Base-by-base conservation (phyloP, 2,888 invertebrate species). In the Phragmatobia fuliginosa region DNA sequence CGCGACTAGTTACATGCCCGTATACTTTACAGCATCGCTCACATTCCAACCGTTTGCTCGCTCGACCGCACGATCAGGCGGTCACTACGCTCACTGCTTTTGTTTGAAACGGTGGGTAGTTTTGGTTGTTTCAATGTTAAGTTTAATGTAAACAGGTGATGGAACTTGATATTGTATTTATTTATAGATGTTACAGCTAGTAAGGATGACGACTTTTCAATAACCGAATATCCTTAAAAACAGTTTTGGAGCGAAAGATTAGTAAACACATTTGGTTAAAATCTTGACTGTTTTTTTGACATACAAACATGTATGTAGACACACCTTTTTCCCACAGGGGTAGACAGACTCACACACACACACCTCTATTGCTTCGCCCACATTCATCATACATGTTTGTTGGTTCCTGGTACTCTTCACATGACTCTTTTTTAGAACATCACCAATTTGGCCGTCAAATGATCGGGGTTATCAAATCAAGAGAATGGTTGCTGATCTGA, bases 11-110 rank as follows among this genome's bases (percentile, higher is more conserved):
- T 77, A 75, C 81, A 72, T 38, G 65, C 67, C n/a, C 70, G 80
- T 79, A 52, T 80, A 71, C 70, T 71, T 80, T 80, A 80, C 80
- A 41, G 70, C 77, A 82, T 80, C 71, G 68, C 78, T 60, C 32
- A 33, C 71, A 80, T 80, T 66, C 71, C 71, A 16, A 66, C 66
- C 65, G 65, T 68, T 71, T 71, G 62, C 36, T 58, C 68, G 59
- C 62, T 14, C 28, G 62, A 66, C 71, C 67, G 66, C 69, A 68
- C 64, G 38, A 25, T 56, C 52, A 64, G 28, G 68, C 64, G 68
- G 72, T 71, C 75, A 66, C 74, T 62, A 31, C 38, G 71, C 28
- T 65, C 28, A 41, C 49, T 71, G 69, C 68, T 67, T 69, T 49
- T 70, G 59, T 69, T 66, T 41, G 56, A 66, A 56, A 62, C 28